Evolutionary conservation across 2,113 vertebrate species (phyloP), one percentile per base, ranked within the genome.

Genomic region (Silurus meridionalis): DNA sequence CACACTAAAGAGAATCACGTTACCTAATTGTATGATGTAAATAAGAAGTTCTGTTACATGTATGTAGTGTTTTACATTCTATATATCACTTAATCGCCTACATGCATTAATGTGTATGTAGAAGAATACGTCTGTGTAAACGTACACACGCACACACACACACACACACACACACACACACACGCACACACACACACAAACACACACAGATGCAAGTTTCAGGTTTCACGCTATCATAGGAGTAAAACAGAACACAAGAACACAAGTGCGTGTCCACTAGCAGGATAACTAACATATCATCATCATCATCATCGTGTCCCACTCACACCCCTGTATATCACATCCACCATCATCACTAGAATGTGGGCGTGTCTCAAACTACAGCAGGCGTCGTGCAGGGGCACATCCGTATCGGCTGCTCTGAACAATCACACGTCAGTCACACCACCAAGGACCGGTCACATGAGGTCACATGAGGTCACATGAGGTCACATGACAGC

Each of bases 1-100:
- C 80, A 82, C 37, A 67, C 80, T 55, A 69, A 67, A 53, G n/a
- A 53, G 63, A 28, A 69, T 10, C 81, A 53, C 37, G 37, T 55
- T n/a, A 8, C 1, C 50, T 13, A 74, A 74, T 10, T 11, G 19
- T 74, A 50, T 1, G 5, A 25, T 81, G 28, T 48, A 81, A 81
- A 63, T 64, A 25, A 53, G 11, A 53, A 23, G 13, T 67, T 14
- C 46, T 69, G 50, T 28, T 37, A n/a, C 19, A 81, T 14, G 23
- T 25, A 50, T 53, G 13, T 7, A 67, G 28, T 53, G 25, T 53
- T 78, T 69, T 69, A 83, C 63, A 83, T 80, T 80, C 48, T 63
- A 25, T 17, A 14, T 23, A 67, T 67, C 23, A 53, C 57, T 53
- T 28, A 2, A 19, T 69, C 8, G 2, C 48, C 53, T 28, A 37